Evolutionary conservation across 2,113 vertebrate genomes (phyloP), one percentile per base, ranked within the genome.

Genomic region (Lophochroa leadbeateri): DNA sequence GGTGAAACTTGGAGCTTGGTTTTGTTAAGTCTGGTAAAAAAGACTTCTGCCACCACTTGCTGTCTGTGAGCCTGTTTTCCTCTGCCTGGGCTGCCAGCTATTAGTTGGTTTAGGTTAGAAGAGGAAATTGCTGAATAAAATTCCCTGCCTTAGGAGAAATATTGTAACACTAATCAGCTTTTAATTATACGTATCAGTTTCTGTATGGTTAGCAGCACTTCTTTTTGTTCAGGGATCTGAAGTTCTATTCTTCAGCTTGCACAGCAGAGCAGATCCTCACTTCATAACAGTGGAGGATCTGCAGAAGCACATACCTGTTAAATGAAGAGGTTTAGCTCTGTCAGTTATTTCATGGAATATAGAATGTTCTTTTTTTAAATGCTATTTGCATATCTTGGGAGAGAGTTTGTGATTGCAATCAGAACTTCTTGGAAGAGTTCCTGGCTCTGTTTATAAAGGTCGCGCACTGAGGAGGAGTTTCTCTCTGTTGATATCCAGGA

Each of bases 171-270:
- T 94, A 91, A 95, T 96, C 82, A 57, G 47, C 47, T 86, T 81
- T 90, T 95, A 96, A 96, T 95, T 94, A 69, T 49, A 72, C 0
- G 1, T 88, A 96, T 88, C 86, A 49, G 69, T 88, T 90, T 95
- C 92, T 47, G 25, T 46, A 28, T 6, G 6, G 41, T 87, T 92
- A 58, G 49, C 46, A 55, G 70, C 2, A 3, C 4, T 33, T 57
- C 46, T 61, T 77, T 86, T 70, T 81, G 67, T 71, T 91, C 37
- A 7, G 44, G n/a, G 46, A 47, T 79, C 72, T 91, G 44, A 37
- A 93, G 29, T 43, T 80, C 24, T 41, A 18, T 70, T 92, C n/a
- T 86, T 81, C 2, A 10, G 33, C 25, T 93, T 70, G 60, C 53
- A n/a, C 0, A 1, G 57, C 67, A 70, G n/a, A 76, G 39, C 35